These are phyloP conservation scores for Myiopsitta monachus DNA, from an alignment of 2,113 vertebrate species.

Conservation along the genomic window DNA sequence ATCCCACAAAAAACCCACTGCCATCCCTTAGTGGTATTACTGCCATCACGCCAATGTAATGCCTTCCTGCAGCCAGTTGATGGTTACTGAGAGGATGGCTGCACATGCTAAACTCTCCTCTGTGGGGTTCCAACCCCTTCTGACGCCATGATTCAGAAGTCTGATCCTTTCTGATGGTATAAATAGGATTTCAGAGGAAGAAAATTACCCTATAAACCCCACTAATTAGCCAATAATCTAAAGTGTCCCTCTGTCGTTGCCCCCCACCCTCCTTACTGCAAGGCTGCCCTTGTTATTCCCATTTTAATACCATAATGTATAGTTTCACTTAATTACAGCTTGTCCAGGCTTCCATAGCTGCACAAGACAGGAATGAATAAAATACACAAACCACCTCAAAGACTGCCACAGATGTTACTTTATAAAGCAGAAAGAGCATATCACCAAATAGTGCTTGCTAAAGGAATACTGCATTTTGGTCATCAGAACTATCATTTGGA, in stretches of 20 bases:
- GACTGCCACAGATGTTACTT: background rate
- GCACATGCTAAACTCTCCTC: background rate
- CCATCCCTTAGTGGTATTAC: too few species aligned
- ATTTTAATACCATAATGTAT: background rate
- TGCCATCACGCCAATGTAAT: background rate
- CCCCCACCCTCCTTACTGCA: background rate
- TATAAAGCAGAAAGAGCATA: background rate
- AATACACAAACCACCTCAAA: background rate
- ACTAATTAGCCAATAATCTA: background rate
- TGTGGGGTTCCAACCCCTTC: background rate
- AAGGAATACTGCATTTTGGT: background rate
- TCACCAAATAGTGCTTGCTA: background rate
- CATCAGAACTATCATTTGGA: background rate
- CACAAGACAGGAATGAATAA: background rate
- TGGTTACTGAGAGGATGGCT: background rate
- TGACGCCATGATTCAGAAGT: background rate
- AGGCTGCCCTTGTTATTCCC: background rate
- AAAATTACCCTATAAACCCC: background rate
- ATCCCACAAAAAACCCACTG: background rate
- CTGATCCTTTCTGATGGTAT: background rate
- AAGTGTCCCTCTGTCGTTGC: background rate
- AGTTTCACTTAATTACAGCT: constrained; percentile 2
- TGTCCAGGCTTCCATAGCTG: background rate
- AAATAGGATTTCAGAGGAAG: background rate
- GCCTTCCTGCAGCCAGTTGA: accelerated